Base-by-base conservation (phyloP, 2,113 vertebrate species). In the Perca schrenkii region DNA sequence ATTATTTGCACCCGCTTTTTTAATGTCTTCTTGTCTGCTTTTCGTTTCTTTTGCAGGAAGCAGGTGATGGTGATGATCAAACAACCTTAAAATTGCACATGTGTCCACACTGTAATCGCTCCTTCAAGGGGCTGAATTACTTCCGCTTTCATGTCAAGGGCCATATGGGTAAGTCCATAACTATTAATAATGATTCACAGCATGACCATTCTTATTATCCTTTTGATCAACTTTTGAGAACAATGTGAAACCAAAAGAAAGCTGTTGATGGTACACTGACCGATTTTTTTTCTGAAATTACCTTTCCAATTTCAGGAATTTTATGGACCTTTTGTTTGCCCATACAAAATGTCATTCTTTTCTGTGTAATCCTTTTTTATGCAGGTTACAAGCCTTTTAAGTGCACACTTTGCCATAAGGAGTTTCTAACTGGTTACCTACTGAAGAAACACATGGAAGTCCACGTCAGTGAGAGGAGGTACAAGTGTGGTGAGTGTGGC, bases 371-470 rank as follows among this genome's bases (percentile, higher is more conserved):
- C n/a, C 7, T 11, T 72, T 16, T 63, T 0, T 0, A 1, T 70
- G 6, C 79, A 99, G 98, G 97, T 58, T 97, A 96, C 77, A 98
- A 97, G 89, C 97, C 97, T 1, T 99, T 97, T 62, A 94, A 93
- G 64, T 99, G 98, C 0, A 93, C 94, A 25, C 94, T 96, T 66
- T 99, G 98, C 64, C 96, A 97, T 77, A 99, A 99, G 77, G 97
- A 98, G 90, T 99, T 99, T 92, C 95, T 97, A 5, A 99, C 98
- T 57, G 97, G 97, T 82, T 99, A 99, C 89, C 86, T 99, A 90
- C 95, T 99, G 61, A 98, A 97, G 89, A 99, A 99, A 91, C 98
- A 99, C 88, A 97, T 97, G 94, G 97, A 99, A 57, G 95, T 96
- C 2, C 98, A 99, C 0, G 95, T 97, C 68, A 97, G 96, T 0